phyloP scores from a whole-genome alignment of 2,113 vertebrate species.

The Nematolebias whitei region DNA sequence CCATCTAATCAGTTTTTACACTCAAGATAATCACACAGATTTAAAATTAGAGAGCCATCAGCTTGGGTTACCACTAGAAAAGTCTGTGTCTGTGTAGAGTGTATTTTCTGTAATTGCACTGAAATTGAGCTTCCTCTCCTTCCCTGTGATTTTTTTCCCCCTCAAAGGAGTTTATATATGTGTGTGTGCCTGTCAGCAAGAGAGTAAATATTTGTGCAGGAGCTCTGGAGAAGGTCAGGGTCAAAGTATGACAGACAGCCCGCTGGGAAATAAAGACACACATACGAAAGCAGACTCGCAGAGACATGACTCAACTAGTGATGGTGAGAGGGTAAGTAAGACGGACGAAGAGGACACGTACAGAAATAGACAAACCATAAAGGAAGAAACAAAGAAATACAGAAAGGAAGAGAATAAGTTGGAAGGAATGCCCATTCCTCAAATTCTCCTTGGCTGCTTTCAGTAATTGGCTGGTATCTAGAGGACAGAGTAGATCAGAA shows the following conservation, averaged over 20 bases:
- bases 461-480: constrained; percentile 72
- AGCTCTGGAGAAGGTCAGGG: constrained; percentile 78
- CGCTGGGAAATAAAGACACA: constrained; percentile 73
- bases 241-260: constrained; percentile 78
- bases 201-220: constrained; percentile 80
- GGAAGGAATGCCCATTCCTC: constrained; percentile 23
- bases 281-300: constrained; percentile 34
- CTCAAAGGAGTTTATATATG: constrained; percentile 25
- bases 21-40: constrained; percentile 66
- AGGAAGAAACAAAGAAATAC: constrained; percentile 21
- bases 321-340: constrained; percentile 19
- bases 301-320: constrained; percentile 25
- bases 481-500: constrained; percentile 65
- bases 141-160: constrained; percentile 14
- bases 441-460: constrained; percentile 60
- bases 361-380: constrained; percentile 22
- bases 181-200: constrained; percentile 57
- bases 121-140: constrained; percentile 55
- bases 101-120: constrained; percentile 64
- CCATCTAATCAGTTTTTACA: constrained; percentile 76
- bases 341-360: constrained; percentile 28
- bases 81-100: constrained; percentile 36
- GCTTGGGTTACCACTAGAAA: constrained; percentile 63
- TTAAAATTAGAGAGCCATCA: constrained; percentile 72
- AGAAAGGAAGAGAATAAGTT: constrained; percentile 48